Evolutionary conservation across 2,113 vertebrate genomes (phyloP).

Genomic region (Chaetops frenatus): DNA sequence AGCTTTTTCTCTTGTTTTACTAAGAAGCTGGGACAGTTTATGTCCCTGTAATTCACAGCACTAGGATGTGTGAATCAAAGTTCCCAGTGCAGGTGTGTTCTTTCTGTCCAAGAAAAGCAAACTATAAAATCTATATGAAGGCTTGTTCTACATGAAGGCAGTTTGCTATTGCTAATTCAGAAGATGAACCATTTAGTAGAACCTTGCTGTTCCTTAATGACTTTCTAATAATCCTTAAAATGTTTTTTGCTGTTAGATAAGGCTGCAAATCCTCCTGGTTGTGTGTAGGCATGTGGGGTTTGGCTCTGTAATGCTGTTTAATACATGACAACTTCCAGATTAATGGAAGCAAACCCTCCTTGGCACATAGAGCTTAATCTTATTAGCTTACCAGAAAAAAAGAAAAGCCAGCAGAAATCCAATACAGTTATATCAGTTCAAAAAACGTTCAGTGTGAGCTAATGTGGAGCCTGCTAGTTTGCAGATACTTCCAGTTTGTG

Average conservation of each 20-base stretch:
- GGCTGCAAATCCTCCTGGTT: not conserved
- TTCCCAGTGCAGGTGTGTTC: not conserved
- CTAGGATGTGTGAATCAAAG: not conserved
- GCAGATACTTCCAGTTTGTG: not conserved
- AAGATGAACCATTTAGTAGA: not conserved
- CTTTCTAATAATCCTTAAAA: slow-evolving; percentile 20
- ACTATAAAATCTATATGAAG: not conserved
- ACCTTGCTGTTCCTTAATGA: not conserved
- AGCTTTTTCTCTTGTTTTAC: not conserved
- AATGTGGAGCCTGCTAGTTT: not conserved
- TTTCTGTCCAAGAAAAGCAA: not conserved
- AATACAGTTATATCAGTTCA: not conserved
- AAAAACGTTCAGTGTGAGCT: not conserved
- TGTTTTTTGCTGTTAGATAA: not conserved
- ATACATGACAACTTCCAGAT: slow-evolving; percentile 5
- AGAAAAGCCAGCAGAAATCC: slow-evolving; percentile 3
- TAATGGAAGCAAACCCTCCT: slow-evolving; percentile 22
- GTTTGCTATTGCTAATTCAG: not conserved
- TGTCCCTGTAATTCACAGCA: not conserved
- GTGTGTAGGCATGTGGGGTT: not conserved
- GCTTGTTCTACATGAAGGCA: not conserved
- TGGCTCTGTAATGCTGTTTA: slow-evolving; percentile 20
- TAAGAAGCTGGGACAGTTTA: not conserved
- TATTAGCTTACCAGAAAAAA: not conserved
- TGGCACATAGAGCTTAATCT: slow-evolving; percentile 26